Base-by-base conservation (phyloP, 2,888 invertebrate species). In the Hedychridium roseum region DNA sequence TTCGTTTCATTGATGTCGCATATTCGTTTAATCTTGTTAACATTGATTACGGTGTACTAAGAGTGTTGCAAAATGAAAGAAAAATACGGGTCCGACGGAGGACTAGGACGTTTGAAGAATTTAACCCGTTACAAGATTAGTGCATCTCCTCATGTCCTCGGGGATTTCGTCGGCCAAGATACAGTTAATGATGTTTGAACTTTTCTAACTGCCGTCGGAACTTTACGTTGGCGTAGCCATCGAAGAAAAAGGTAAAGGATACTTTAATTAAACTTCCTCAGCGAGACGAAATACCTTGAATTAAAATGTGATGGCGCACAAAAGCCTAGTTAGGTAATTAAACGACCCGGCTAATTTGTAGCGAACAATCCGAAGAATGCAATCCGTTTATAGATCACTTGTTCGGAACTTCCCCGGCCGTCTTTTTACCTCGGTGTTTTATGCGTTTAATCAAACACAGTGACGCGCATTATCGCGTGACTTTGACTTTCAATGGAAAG, bases 191-290 rank as follows among this genome's bases (percentile, higher is more conserved):
- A 63, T 61, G 59, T 66, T 66, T 60, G 59, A 56, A 59, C 57
- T 63, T 66, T 64, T 64, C 65, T 52, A 62, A 61, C 61, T 58
- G 57, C 53, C 54, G 50, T 50, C 55, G 53, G 54, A 63, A 64
- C 56, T 66, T 66, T 48, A 42, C 38, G 43, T 53, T 44, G 35
- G n/a, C n/a, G n/a, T n/a, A n/a, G n/a, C n/a, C n/a, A n/a, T n/a
- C n/a, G 40, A 49, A 27, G 52, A 51, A 60, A 64, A 57, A 55
- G 59, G 38, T 40, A 48, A 51, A 26, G 41, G 57, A 35, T 45
- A 59, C 53, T 70, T 68, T 70, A 70, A 70, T 70, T 70, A 70
- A 70, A 70, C 56, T 70, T 67, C 50, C 53, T 39, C 49, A 35
- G 46, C 54, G 46, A 58, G 56, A 43, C 51, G 48, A 28, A 58